A percentile compares a stretch with the other conserved stretches of the same genome.
Conservation (phyloP, 2,888 invertebrate genomes). For the Sesia apiformis region DNA sequence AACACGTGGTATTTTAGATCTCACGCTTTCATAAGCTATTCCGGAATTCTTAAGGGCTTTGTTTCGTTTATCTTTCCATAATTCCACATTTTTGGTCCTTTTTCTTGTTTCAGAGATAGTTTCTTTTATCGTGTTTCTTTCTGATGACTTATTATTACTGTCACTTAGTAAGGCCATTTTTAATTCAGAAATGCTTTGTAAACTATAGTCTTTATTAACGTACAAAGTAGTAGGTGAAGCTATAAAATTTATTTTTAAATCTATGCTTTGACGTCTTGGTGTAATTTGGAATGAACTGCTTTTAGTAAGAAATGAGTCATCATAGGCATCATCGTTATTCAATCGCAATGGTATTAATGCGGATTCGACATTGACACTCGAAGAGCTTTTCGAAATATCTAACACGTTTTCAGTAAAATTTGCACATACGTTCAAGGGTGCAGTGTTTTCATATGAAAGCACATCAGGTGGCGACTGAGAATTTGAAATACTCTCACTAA, state of each 20-base stretch:
- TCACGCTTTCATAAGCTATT: conserved; percentile 3
- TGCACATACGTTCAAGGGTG: background rate
- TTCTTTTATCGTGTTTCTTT: background rate
- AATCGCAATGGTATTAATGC: background rate
- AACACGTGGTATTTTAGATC: conserved; percentile 3
- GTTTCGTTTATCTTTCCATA: conserved; percentile 5
- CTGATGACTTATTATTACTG: background rate
- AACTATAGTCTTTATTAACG: background rate
- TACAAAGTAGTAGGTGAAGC: background rate
- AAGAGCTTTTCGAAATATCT: background rate
- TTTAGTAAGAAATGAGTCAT: background rate
- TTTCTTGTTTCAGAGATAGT: conserved; percentile 3
- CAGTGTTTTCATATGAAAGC: background rate
- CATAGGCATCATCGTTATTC: background rate
- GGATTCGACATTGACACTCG: background rate
- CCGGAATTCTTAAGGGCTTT: conserved; percentile 8
- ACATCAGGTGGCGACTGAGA: background rate
- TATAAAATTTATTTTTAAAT: background rate
- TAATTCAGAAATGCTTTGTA: background rate
- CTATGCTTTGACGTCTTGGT: background rate
- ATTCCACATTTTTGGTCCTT: conserved; percentile 1
- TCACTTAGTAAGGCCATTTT: background rate
- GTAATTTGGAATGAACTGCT: background rate
- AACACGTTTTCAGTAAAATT: background rate
- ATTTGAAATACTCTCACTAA: no score